Evolutionary conservation across 1,140 invertebrate species (phyloP).

Genomic region (Drosophila nikananu): DNA sequence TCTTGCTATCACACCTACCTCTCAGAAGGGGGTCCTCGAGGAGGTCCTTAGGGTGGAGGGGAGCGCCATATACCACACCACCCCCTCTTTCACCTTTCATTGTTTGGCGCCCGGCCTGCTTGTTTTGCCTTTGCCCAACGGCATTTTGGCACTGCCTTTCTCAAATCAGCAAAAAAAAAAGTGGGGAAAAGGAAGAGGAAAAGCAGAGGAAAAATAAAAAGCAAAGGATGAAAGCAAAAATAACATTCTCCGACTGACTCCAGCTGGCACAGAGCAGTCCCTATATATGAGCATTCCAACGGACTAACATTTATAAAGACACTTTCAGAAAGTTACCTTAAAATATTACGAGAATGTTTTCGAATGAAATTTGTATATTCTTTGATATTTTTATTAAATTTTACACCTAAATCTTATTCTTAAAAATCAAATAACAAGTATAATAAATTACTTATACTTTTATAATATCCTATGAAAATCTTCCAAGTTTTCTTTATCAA

Average conservation of each 20-base stretch:
- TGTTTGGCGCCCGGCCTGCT: conserved; percentile 58
- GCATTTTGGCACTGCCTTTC: conserved; percentile 68
- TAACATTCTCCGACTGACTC: conserved; percentile 51
- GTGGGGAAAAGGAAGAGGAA: conserved; percentile 16
- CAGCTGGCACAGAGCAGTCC: conserved; percentile 25
- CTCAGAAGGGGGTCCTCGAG: conserved; percentile 5
- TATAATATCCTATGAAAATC: no score
- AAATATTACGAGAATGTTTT: no score
- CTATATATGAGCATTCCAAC: conserved; percentile 31
- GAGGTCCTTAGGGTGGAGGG: background rate
- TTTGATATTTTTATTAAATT: background rate
- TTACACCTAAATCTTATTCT: background rate
- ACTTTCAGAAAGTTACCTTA: background rate
- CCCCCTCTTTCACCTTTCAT: conserved; percentile 45
- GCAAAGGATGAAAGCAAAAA: conserved; percentile 44
- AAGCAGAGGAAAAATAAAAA: conserved; percentile 16
- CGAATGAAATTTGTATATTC: no score
- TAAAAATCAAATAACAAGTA: no score
- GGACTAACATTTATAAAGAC: conserved; percentile 11
- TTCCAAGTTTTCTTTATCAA: no score
- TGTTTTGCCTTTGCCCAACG: conserved; percentile 69
- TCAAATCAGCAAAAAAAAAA: conserved; percentile 50
- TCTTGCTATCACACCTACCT: conserved; percentile 30
- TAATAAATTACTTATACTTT: no score
- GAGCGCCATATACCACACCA: background rate